Percentiles rank a stretch among this genome's conserved stretches.
These are phyloP conservation scores for Hephaestus fuliginosus DNA, from an alignment of 2,797 vertebrate species.

Conservation along the genomic window DNA sequence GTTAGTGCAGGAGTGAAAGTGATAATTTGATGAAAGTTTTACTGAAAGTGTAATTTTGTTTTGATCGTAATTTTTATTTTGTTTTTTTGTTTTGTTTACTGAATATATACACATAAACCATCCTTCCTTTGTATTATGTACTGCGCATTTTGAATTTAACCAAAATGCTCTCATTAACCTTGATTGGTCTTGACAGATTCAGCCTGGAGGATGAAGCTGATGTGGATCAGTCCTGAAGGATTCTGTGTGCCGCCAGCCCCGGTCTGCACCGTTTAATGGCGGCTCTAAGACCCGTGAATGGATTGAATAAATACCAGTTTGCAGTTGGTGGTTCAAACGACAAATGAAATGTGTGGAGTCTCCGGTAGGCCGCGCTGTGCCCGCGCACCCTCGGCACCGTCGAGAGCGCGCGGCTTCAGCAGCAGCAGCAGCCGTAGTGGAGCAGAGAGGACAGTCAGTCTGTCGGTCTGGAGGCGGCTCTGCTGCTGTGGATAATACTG, in stretches of 20 bases:
- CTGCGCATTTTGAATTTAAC: too few relatives aligned
- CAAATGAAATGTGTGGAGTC: background rate
- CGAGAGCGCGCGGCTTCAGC: conserved; percentile 43
- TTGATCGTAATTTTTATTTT: too few relatives aligned
- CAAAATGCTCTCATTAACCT: background rate
- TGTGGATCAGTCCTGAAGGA: background rate
- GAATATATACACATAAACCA: too few relatives aligned
- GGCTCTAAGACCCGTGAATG: too few relatives aligned
- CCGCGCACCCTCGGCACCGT: background rate
- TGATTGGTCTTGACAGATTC: background rate
- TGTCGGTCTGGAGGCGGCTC: background rate
- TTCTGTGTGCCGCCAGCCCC: background rate
- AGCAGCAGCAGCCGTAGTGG: conserved; percentile 23
- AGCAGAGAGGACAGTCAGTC: conserved; percentile 9
- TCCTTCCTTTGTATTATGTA: too few relatives aligned
- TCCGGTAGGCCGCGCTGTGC: conserved; percentile 73
- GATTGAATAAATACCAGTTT: background rate
- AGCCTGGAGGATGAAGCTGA: background rate
- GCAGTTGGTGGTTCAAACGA: background rate
- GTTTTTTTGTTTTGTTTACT: too few relatives aligned
- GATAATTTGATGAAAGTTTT: too few relatives aligned
- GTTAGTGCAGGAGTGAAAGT: too few relatives aligned
- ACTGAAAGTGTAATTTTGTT: too few relatives aligned
- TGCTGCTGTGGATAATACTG: conserved; percentile 44
- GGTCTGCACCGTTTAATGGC: background rate